Evolutionary conservation across 2,888 invertebrate genomes (phyloP), one percentile per base, ranked within the genome.

Genomic region (Dicranocentrus wangi): DNA sequence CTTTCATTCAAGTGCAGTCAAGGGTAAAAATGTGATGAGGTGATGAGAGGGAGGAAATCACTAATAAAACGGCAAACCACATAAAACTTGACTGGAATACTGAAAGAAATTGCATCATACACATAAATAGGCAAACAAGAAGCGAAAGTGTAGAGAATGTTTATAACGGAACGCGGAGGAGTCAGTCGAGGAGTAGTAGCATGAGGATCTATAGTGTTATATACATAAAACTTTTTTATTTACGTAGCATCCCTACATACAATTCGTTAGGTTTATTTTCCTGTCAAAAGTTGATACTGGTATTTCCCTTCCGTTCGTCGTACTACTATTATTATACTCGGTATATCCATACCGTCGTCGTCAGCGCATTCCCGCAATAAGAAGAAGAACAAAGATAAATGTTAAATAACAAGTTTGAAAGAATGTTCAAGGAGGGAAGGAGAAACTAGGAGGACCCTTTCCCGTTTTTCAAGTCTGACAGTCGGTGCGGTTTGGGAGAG

Each of bases 21-120:
- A 78, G 78, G 78, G 70, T 70, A 78, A 78, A 70, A 70, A 78
- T 78, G 78, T 78, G 78, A 78, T 78, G 78, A 78, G 70, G 78
- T 78, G 78, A 78, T 70, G 78, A 78, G 78, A 70, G 70, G 78
- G 78, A 78, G 78, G 78, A 78, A 78, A 78, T 78, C 78, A 70
- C 78, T 78, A 78, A 78, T 78, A 78, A 78, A 78, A 78, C 78
- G 63, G 78, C 69, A 70, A 78, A 78, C 78, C 78, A 70, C 78
- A 70, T 70, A 78, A 70, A 78, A 78, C 78, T 70, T 70, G 78
- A 78, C 69, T 78, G 55, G 78, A 78, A 78, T 78, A 70, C 78
- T 32, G 78, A 78, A 55, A 70, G 78, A 63, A 78, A 78, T 78
- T 78, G 70, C 70, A 78, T 63, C 78, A 78, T 55, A 78, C 78